A percentile compares a stretch with the other conserved stretches of the same genome.
Conservation (phyloP, 2,888 invertebrate species). For the Malacosoma neustria region DNA sequence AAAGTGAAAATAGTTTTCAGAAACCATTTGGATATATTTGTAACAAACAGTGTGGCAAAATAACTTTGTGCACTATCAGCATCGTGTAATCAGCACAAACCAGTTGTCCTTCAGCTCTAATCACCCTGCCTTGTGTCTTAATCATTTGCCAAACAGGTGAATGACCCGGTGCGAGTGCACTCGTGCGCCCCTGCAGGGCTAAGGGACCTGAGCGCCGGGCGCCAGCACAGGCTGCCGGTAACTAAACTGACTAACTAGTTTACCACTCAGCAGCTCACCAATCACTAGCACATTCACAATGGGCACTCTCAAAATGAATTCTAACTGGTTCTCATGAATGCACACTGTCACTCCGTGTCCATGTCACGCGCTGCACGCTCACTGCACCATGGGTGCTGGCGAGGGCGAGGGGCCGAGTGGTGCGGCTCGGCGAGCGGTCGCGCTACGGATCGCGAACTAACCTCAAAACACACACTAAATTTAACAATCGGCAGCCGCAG, state of each 20-base stretch:
- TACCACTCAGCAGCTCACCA: background rate
- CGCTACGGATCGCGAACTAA: slow-evolving; percentile 52
- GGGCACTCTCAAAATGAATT: background rate
- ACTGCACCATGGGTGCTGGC: slow-evolving; percentile 8
- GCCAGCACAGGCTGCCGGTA: slow-evolving; percentile 26
- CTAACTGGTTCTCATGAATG: background rate
- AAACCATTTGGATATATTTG: background rate
- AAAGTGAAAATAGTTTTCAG: background rate
- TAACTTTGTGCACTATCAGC: slow-evolving; percentile 21
- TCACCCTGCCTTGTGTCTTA: slow-evolving; percentile 24
- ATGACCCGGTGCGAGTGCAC: slow-evolving; percentile 18
- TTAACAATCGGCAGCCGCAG: slow-evolving; percentile 52
- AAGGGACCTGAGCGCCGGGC: slow-evolving; percentile 33
- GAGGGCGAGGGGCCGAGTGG: background rate
- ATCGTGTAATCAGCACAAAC: slow-evolving; percentile 27
- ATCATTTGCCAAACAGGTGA: slow-evolving; percentile 24
- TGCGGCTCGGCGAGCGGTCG: slow-evolving; percentile 16
- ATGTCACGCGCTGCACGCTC: slow-evolving; percentile 5
- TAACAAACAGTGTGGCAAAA: slow-evolving; percentile 17
- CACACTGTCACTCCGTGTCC: slow-evolving; percentile 7
- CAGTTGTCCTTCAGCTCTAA: slow-evolving; percentile 25
- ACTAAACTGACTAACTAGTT: slow-evolving; percentile 6
- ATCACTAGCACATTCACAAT: background rate
- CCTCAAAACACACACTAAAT: slow-evolving; percentile 63
- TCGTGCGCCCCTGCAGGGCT: slow-evolving; percentile 1